phyloP scores from a whole-genome alignment of 2,797 vertebrate genomes.

The Xiphorhynchus erythropygius region DNA sequence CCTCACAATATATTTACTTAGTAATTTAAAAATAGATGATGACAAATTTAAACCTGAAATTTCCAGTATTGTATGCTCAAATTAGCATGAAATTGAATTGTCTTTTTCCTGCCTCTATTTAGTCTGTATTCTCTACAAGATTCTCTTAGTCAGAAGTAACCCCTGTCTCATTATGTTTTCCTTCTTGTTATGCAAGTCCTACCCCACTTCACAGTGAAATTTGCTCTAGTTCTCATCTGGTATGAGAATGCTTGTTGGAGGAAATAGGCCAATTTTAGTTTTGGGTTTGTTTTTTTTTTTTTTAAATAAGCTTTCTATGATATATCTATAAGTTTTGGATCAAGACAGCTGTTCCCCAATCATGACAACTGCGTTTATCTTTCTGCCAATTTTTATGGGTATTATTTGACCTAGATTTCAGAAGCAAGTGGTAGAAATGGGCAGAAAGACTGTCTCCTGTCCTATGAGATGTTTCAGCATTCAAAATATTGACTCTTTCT shows the following conservation, averaged over 20 bases:
- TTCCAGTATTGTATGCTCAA: slow-evolving; percentile 7
- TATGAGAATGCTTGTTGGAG: neutral
- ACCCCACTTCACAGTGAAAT: neutral
- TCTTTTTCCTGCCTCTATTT: neutral
- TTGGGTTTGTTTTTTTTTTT: neutral
- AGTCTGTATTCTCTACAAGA: neutral
- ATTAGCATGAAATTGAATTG: slow-evolving; percentile 47
- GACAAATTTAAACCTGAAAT: slow-evolving; percentile 18
- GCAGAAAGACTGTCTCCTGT: neutral
- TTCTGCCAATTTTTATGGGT: neutral
- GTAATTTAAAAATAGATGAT: slow-evolving; percentile 6
- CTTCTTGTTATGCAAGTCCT: neutral
- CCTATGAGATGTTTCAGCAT: neutral
- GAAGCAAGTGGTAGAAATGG: neutral
- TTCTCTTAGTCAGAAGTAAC: slow-evolving; percentile 6
- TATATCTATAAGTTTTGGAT: neutral
- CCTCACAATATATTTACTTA: neutral
- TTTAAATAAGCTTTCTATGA: neutral
- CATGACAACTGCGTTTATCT: neutral
- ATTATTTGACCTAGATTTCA: neutral
- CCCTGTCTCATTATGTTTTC: neutral
- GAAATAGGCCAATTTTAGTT: neutral
- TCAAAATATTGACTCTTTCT: neutral
- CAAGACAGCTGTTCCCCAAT: neutral
- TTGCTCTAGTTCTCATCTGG: neutral